Evolutionary conservation across 2,888 invertebrate genomes (phyloP).

Genomic region (Cecidostiba fungosa): DNA sequence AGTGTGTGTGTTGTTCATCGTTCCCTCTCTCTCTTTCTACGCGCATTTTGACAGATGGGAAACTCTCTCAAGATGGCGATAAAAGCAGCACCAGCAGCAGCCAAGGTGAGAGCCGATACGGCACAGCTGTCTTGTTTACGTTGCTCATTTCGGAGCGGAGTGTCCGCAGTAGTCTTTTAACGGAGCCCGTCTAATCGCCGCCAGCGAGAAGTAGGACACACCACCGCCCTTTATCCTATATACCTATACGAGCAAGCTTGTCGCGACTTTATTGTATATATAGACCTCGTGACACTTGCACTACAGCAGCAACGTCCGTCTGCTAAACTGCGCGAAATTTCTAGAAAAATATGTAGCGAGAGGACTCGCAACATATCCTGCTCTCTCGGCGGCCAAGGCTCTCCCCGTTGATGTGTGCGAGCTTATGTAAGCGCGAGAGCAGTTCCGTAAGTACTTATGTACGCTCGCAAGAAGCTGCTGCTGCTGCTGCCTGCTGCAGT

Average conservation of each 20-base stretch:
- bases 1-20: background rate
- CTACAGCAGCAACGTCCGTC: background rate
- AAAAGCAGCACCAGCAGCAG: conserved; percentile 43
- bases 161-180: background rate
- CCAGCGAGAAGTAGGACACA: conserved; percentile 5
- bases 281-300: conserved; percentile 22
- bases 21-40: background rate
- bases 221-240: background rate
- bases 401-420: conserved; percentile 4
- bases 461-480: background rate
- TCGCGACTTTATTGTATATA: background rate
- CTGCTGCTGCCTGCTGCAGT: background rate
- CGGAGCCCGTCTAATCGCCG: background rate
- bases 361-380: background rate
- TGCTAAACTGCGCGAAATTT: conserved; percentile 48
- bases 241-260: background rate
- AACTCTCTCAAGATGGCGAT: conserved; percentile 64
- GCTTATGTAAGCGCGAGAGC: conserved; percentile 44
- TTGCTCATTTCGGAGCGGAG: background rate
- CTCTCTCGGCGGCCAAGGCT: background rate
- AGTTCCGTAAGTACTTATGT: background rate
- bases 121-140: conserved; percentile 56
- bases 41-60: conserved; percentile 60
- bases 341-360: conserved; percentile 28
- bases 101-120: conserved; percentile 46